phyloP scores from a whole-genome alignment of 2,888 invertebrate genomes.

The Axea sp. region DNA sequence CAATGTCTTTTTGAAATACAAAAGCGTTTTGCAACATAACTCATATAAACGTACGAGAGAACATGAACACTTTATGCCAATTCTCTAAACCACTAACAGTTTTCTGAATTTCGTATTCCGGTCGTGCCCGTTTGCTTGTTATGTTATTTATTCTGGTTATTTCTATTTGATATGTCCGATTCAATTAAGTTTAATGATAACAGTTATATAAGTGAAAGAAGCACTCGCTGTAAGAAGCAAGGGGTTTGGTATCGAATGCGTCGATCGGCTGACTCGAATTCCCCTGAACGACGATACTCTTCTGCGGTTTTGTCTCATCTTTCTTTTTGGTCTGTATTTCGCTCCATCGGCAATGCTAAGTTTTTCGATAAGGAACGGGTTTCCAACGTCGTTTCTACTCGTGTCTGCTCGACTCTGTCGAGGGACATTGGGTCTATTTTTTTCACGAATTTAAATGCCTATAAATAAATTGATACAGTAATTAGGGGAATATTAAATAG shows the following conservation, averaged over 20 bases:
- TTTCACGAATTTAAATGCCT: constrained; percentile 37
- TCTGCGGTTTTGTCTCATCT: constrained; percentile 33
- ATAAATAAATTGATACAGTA: constrained; percentile 57
- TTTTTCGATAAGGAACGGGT: constrained; percentile 65
- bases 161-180: constrained; percentile 17
- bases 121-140: too few relatives aligned
- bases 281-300: constrained; percentile 36
- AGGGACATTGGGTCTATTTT: constrained; percentile 5
- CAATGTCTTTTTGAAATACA: too few relatives aligned
- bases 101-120: too few relatives aligned
- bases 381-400: constrained; percentile 39
- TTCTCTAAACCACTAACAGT: too few relatives aligned
- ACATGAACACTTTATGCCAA: too few relatives aligned
- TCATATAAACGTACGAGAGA: too few relatives aligned
- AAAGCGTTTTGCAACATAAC: too few relatives aligned
- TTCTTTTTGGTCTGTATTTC: constrained; percentile 35
- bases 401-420: constrained; percentile 7
- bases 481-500: constrained; percentile 49
- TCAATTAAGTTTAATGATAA: constrained; percentile 46
- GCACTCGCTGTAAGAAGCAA: constrained; percentile 18
- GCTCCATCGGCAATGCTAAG: constrained; percentile 31
- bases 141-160: too few relatives aligned
- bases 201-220: constrained; percentile 37
- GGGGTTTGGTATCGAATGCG: constrained; percentile 48
- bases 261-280: constrained; percentile 50